Evolutionary conservation across 2,888 invertebrate genomes (phyloP).

Genomic region (Unio pictorum): DNA sequence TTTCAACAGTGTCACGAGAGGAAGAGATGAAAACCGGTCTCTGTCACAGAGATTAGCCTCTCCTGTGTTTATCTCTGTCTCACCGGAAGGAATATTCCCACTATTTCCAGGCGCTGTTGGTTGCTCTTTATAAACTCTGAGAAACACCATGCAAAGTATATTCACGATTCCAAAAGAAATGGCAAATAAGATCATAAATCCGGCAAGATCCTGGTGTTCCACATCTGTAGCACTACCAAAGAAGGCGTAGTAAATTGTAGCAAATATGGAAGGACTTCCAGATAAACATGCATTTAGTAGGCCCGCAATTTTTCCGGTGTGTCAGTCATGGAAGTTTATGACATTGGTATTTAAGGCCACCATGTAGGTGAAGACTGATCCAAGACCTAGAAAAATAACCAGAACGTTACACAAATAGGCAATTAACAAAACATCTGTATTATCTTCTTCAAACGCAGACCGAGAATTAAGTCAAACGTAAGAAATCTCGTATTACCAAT

Average conservation of each 20-base stretch:
- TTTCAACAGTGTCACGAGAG: constrained; percentile 24
- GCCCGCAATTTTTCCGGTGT: constrained; percentile 44
- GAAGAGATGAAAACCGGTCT: not conserved
- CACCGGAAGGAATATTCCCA: too few species aligned
- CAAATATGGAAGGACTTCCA: constrained; percentile 47
- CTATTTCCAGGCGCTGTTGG: too few species aligned
- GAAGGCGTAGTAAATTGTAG: constrained; percentile 34
- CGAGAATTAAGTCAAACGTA: too few species aligned
- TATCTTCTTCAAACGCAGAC: too few species aligned
- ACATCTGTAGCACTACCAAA: constrained; percentile 23
- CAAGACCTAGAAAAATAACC: constrained; percentile 33
- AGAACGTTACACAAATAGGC: not conserved
- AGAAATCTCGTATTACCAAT: too few species aligned
- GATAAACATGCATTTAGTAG: constrained; percentile 45
- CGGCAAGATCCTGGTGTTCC: constrained; percentile 31
- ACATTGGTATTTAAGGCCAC: constrained; percentile 49
- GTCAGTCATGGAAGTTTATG: constrained; percentile 38
- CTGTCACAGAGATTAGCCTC: not conserved
- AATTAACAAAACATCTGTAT: too few species aligned
- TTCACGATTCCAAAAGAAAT: constrained; percentile 33
- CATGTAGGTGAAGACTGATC: constrained; percentile 50
- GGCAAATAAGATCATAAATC: constrained; percentile 43
- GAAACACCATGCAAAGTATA: constrained; percentile 34
- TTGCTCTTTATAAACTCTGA: constrained; percentile 20
- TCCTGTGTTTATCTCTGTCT: too few species aligned